Evolutionary conservation across 2,113 vertebrate genomes (phyloP), one percentile per base, ranked within the genome.

Genomic region (Catharus fuscescens): DNA sequence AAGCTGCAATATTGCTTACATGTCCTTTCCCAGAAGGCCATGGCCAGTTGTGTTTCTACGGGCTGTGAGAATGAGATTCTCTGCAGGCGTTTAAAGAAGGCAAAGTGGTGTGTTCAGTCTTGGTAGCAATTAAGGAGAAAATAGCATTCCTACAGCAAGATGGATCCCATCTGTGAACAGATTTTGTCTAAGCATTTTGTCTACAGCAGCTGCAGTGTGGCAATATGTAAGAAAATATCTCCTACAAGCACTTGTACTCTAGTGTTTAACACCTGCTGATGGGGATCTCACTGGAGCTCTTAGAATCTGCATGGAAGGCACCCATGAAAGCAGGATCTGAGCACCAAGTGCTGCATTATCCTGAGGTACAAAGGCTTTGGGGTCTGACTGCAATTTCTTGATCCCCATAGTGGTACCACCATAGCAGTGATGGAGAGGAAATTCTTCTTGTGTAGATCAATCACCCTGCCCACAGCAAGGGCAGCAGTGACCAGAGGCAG

Each of bases 51-150:
- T 32, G 17, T 28, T 59, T 79, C 66, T 52, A 11, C 69, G 44
- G 17, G 31, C 31, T 61, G 5, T 29, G 44, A 77, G 50, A 18
- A 60, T 44, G 42, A 76, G 36, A 48, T 45, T 57, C 17, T 36
- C 44, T 70, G 54, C 28, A 65, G 48, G 18, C 21, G 8, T 72
- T 88, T 74, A 44, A 24, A 61, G n/a, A 82, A 45, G 18, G 28
- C 14, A 74, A 76, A 72, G 24, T 6, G 12, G 3, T 0, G 0
- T 28, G 8, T 32, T 84, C 4, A 3, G 16, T 50, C 50, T 66
- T 82, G 61, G 36, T 11, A 56, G 28, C 15, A 17, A n/a, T 0
- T 21, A 14, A 81, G 44, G 38, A 87, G 44, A 52, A 93, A 74
- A 59, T 25, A 34, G 17, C 10, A 74, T 44, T 91, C 69, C 53